Evolutionary conservation across 2,888 invertebrate genomes (phyloP).

Genomic region (Rhaphigaster nebulosa): DNA sequence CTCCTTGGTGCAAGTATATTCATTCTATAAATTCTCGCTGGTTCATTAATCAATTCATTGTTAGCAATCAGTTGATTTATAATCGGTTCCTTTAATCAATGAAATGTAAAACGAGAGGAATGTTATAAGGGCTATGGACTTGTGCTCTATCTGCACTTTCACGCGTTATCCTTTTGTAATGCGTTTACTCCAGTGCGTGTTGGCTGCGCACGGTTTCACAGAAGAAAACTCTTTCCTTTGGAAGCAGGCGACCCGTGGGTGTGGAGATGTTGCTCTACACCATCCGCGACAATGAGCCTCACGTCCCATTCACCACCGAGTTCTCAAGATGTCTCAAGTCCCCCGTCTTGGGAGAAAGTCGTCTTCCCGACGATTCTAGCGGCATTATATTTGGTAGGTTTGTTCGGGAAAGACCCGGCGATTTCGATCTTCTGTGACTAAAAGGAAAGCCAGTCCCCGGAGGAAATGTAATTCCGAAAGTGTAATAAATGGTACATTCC

Average conservation of each 20-base stretch:
- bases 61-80: neutral
- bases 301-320: neutral
- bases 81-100: neutral
- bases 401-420: neutral
- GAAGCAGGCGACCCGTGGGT: neutral
- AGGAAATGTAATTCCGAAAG: neutral
- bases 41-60: neutral
- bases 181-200: neutral
- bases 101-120: neutral
- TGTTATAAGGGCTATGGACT: neutral
- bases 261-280: neutral
- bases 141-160: neutral
- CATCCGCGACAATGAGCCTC: neutral
- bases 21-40: no score
- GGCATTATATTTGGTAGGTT: neutral
- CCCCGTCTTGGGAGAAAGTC: neutral
- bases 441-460: no score
- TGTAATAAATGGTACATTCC: neutral
- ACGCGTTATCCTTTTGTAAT: neutral
- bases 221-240: neutral
- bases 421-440: neutral
- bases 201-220: neutral
- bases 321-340: neutral
- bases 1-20: no score
- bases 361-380: neutral